Evolutionary conservation across 2,113 vertebrate species (phyloP), one percentile per base, ranked within the genome.

Genomic region (Tamias sibiricus): DNA sequence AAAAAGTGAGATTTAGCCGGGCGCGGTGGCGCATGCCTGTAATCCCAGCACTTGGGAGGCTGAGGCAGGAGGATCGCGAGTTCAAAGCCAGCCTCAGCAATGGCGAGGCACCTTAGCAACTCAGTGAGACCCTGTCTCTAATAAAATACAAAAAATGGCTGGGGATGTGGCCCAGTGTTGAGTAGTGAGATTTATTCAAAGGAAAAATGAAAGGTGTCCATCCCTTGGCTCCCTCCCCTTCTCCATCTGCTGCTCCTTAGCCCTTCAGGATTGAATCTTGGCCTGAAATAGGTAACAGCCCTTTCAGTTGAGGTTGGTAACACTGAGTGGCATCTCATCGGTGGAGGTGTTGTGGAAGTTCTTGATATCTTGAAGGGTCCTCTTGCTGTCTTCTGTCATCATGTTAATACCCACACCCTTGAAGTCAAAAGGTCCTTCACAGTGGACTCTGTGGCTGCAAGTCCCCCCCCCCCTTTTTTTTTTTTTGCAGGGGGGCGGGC

Each of bases 341-440:
- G 99, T 98, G 75, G 99, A 99, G 97, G 99, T 99, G 98, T 99
- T 99, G 98, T 99, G 99, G 98, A 99, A 99, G 6, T 99, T 99
- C 98, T 99, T 99, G 7, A 99, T 99, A 98, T 99, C 99, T 44
- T 99, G 98, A 93, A 99, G 99, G 19, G 99, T 99, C 75, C 99
- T 99, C 97, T 99, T 99, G 98, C 99, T 99, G 16, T 99, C 99
- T 75, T 99, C 99, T 0, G 99, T 99, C 94, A 99, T 98, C 99
- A 99, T 99, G 98, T 99, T 99, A 85, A 99, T 99, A 92, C 99
- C 99, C 9, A 99, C 99, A 1, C 99, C 99, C 86, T 99, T 99
- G 32, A 99, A 99, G 77, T 99, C 99, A 22, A 99, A 99, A 66
- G 99, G 99, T 7, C 99, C 99, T 0, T 99, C 99, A 1, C 99